Evolutionary conservation across 2,113 vertebrate genomes (phyloP), one percentile per base, ranked within the genome.

Genomic region (Mirza zaza): DNA sequence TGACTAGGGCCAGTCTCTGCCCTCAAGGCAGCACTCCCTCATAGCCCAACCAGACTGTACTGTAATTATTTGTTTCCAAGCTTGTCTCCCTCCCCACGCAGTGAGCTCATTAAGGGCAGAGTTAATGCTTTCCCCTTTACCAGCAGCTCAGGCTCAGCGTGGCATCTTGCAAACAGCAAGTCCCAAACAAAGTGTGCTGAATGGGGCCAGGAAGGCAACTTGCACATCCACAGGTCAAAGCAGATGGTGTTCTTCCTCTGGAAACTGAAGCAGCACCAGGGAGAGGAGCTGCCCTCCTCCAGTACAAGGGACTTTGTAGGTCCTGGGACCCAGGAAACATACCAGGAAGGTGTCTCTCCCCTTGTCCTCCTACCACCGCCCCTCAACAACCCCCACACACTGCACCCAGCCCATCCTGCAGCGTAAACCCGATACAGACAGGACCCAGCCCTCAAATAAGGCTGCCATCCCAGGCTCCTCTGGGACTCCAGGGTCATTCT

Each of bases 51-150:
- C 70, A 83, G 55, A 39, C 59, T 27, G 67, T 18, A 32, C 85
- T 65, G 52, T 90, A 96, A 95, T 81, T 82, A 92, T 88, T 65
- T 91, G 93, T 91, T 96, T 88, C 91, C 73, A 55, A 0, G 32
- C 91, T 52, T 34, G 61, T 67, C 76, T 96, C 89, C 91, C 57
- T 94, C 61, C 91, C 76, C 81, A 93, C 63, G 67, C 76, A 14
- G 52, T 6, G 32, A 94, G 86, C 90, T 97, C 88, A 92, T 92
- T 87, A 95, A 94, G 87, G 82, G 91, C 90, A 39, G 71, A 87
- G 90, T 55, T 55, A 77, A 75, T 2, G 34, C 36, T 36, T 90
- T 75, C 71, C 48, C 55, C 36, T 50, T 86, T 34, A 71, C 59
- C 55, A 7, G 3, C 10, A 2, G 34, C 96, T 71, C 59, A 21